Conservation (phyloP, 2,797 vertebrate species). For the Heteromormyrus szaboi region DNA sequence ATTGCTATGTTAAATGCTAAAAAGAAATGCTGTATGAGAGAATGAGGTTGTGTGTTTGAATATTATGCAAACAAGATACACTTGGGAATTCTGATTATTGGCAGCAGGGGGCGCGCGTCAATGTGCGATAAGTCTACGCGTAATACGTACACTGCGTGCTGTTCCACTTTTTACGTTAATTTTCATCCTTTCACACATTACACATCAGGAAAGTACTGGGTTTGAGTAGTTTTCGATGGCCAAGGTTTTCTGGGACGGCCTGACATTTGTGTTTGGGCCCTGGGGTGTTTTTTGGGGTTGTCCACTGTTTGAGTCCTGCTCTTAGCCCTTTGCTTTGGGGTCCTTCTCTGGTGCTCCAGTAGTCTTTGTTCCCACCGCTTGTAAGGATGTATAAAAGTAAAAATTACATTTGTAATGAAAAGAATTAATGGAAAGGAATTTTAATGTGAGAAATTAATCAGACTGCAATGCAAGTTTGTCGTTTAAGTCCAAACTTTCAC, state of each 20-base stretch:
- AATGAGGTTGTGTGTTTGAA: not conserved
- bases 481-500: not conserved
- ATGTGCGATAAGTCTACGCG: not conserved
- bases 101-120: not conserved
- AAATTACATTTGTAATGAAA: not conserved
- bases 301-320: not conserved
- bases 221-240: not conserved
- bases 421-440: not conserved
- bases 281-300: not conserved
- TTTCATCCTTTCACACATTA: not conserved
- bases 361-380: slow-evolving; percentile 11
- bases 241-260: not conserved
- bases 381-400: not conserved
- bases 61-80: not conserved
- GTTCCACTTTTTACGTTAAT: not conserved
- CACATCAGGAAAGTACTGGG: not conserved
- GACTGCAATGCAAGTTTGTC: not conserved
- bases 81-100: not conserved
- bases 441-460: not conserved
- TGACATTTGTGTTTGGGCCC: not conserved
- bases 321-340: not conserved
- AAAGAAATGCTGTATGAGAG: not conserved
- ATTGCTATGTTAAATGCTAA: not conserved
- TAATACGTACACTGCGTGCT: not conserved
- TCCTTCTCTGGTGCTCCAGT: slow-evolving; percentile 1